Conservation (phyloP, 2,113 vertebrate genomes). For the Tamias sibiricus region DNA sequence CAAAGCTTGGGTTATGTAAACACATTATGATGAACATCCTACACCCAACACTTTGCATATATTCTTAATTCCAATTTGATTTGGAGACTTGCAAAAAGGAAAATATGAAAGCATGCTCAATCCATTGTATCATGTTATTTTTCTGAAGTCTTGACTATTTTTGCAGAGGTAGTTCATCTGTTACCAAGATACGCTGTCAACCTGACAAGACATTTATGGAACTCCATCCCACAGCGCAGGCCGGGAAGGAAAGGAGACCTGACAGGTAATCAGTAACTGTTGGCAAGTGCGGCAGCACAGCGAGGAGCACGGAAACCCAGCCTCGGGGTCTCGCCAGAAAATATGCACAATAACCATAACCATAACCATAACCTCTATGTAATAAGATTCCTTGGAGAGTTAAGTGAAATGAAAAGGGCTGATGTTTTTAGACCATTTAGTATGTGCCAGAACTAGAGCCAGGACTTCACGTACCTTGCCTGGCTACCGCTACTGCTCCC, state of each 20-base stretch:
- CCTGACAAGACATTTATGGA: background rate
- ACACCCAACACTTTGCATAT: background rate
- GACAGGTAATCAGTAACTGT: background rate
- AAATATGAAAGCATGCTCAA: background rate
- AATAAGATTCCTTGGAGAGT: background rate
- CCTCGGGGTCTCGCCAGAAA: background rate
- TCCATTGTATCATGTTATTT: background rate
- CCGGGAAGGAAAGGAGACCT: background rate
- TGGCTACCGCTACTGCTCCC: background rate
- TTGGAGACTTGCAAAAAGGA: background rate
- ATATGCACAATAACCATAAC: background rate
- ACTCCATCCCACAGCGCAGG: background rate
- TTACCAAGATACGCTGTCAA: background rate
- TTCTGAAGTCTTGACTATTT: slow-evolving; percentile 19
- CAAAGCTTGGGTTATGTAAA: background rate
- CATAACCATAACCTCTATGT: background rate
- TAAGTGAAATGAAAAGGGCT: background rate
- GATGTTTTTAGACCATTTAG: background rate
- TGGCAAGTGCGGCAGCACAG: background rate
- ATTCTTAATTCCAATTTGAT: background rate
- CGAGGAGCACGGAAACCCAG: background rate
- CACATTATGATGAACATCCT: background rate
- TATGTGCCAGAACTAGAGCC: background rate
- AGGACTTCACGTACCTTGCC: background rate
- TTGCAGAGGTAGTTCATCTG: slow-evolving; percentile 23